A percentile compares a stretch with the other conserved stretches of the same genome.
phyloP scores from a whole-genome alignment of 2,888 invertebrate genomes.

The Brachynemurus nebulosus region DNA sequence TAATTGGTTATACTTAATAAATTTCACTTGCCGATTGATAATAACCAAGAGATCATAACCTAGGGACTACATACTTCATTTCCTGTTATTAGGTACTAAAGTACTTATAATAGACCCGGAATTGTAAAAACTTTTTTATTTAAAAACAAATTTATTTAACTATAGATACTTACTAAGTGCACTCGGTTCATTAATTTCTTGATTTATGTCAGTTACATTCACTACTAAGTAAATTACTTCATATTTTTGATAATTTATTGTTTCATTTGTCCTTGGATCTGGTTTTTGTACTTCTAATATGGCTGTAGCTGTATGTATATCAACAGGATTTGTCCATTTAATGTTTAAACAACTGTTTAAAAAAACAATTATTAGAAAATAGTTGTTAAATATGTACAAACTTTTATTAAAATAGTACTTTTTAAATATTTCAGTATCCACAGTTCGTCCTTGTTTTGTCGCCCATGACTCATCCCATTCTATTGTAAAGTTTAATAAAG shows the following conservation, averaged over 20 bases:
- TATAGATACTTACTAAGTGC: too few relatives aligned
- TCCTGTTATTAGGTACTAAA: too few relatives aligned
- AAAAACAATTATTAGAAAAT: not conserved
- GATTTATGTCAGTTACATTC: conserved; percentile 36
- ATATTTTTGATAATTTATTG: conserved; percentile 45
- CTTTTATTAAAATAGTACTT: conserved; percentile 23
- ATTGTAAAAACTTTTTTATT: too few relatives aligned
- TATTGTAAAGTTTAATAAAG: conserved; percentile 40
- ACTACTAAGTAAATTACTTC: conserved; percentile 42
- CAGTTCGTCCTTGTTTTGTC: conserved; percentile 38
- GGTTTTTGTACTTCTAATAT: conserved; percentile 31
- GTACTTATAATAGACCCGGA: too few relatives aligned
- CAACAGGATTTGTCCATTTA: conserved; percentile 22
- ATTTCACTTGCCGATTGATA: too few relatives aligned
- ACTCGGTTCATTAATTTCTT: too few relatives aligned
- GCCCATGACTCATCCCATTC: conserved; percentile 42
- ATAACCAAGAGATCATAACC: too few relatives aligned
- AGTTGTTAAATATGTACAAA: not conserved
- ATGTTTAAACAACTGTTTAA: conserved; percentile 33
- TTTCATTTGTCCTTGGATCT: conserved; percentile 21
- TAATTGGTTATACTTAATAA: too few relatives aligned
- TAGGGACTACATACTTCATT: too few relatives aligned
- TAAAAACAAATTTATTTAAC: too few relatives aligned
- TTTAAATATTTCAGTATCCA: conserved; percentile 27
- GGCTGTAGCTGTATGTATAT: conserved; percentile 29